Conservation (phyloP, 2,888 invertebrate species). For the Acanthopleura granulata region DNA sequence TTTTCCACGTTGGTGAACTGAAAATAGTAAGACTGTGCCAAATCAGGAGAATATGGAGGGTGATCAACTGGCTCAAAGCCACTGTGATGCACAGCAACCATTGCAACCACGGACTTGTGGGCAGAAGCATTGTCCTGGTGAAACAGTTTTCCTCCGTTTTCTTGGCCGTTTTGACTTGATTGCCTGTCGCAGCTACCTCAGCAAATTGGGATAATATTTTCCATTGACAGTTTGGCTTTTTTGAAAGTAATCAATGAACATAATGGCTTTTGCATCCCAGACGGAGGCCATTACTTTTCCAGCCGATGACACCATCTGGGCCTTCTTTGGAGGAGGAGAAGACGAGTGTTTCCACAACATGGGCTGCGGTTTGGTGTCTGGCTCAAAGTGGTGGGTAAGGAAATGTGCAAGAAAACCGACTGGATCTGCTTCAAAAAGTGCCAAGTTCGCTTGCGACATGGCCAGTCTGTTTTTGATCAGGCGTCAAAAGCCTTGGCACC, state of each 20-base stretch:
- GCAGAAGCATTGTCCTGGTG: no score
- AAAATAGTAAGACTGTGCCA: no score
- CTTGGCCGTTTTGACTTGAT: no score
- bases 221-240: constrained; percentile 29
- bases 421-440: constrained; percentile 23
- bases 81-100: no score
- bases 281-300: constrained; percentile 32
- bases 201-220: constrained; percentile 28
- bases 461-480: constrained; percentile 19
- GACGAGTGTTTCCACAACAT: constrained; percentile 20
- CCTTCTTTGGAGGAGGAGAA: constrained; percentile 21
- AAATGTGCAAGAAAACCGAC: constrained; percentile 32
- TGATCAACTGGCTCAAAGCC: no score
- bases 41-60: no score
- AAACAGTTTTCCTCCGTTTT: no score
- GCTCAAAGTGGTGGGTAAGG: constrained; percentile 57
- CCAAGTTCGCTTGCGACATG: constrained; percentile 14
- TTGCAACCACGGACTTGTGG: no score
- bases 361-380: constrained; percentile 50
- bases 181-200: constrained; percentile 20
- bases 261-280: constrained; percentile 25
- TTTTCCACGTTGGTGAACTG: no score
- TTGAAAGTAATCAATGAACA: constrained; percentile 32
- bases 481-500: no score
- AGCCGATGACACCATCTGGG: constrained; percentile 19